phyloP scores from a whole-genome alignment of 2,888 invertebrate genomes.

The Arrhopalites spinosus region DNA sequence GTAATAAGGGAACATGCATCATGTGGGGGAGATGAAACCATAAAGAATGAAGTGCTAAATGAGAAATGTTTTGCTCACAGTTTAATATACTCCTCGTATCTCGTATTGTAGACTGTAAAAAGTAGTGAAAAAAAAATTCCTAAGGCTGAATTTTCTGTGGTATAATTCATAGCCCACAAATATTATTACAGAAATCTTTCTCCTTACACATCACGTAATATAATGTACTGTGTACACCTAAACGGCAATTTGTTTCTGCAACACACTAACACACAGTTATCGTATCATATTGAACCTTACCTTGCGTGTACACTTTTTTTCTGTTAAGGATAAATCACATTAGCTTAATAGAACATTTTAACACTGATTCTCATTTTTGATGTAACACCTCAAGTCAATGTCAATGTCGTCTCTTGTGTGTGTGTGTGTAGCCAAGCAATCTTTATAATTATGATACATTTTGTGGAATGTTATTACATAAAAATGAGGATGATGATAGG shows the following conservation, averaged over 20 bases:
- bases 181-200: too few species aligned
- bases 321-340: too few species aligned
- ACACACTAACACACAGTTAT: background rate
- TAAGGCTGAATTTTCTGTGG: background rate
- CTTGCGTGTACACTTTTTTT: too few species aligned
- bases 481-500: background rate
- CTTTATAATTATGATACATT: too few species aligned
- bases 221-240: background rate
- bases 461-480: background rate
- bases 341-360: too few species aligned
- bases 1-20: too few species aligned
- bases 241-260: background rate
- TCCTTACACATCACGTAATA: background rate
- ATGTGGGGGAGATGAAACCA: too few species aligned
- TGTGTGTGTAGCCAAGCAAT: too few species aligned
- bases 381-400: constrained; percentile 12
- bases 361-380: background rate
- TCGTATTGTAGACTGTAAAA: background rate
- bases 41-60: too few species aligned
- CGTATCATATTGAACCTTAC: too few species aligned
- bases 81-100: background rate
- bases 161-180: background rate
- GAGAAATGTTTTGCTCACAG: too few species aligned
- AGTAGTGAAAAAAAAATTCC: background rate
- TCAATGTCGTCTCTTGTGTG: constrained; percentile 31